Base-by-base conservation (phyloP, 2,797 vertebrate species). In the Nyctalus aviator region DNA sequence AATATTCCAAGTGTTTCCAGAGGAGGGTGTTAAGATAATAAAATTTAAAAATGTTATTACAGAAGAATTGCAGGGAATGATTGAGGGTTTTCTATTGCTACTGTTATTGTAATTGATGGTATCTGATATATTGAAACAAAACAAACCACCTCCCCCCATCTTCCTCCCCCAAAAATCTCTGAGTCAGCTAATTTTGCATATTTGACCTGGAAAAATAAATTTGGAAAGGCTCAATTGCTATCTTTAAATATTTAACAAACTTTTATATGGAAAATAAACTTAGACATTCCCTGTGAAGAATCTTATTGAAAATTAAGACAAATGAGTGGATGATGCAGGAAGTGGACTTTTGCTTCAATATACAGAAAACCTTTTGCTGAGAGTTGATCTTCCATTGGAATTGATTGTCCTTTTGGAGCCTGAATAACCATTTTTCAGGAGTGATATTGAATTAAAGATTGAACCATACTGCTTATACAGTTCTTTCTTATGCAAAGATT, bases 251-350 rank as follows among this genome's bases (percentile, higher is more conserved):
- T 93, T 95, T 96, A 94, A 88, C 53, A 89, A 83, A 71, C 30
- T 87, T 94, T 91, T 89, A 89, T 87, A n/a, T 94, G 53, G 62
- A 93, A 96, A 89, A 92, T 87, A 93, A 95, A 95, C 93, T 94
- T 73, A 84, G 55, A 21, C 23, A 57, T 90, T 92, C 30, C 90
- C 37, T 86, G n/a, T 62, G 15, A 81, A 92, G 84, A 82, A 44
- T 14, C 68, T 94, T 81, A 84, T 84, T 94, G 89, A 89, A 68
- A 91, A 95, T 87, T 55, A 37, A 91, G 71, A 95, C 18, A 81
- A 94, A 95, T 76, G 71, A 85, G 4, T 46, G 21, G 57, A 83
- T 1, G 57, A 77, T 62, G 25, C 5, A 76, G n/a, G 48, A 90
- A 95, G 59, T 83, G 35, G 59, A 27, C 53, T 84, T 94, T 94